Evolutionary conservation across 92 coral and sea anemone species (phyloP), one percentile per base, ranked within the genome.

Genomic region (Porites lobata): DNA sequence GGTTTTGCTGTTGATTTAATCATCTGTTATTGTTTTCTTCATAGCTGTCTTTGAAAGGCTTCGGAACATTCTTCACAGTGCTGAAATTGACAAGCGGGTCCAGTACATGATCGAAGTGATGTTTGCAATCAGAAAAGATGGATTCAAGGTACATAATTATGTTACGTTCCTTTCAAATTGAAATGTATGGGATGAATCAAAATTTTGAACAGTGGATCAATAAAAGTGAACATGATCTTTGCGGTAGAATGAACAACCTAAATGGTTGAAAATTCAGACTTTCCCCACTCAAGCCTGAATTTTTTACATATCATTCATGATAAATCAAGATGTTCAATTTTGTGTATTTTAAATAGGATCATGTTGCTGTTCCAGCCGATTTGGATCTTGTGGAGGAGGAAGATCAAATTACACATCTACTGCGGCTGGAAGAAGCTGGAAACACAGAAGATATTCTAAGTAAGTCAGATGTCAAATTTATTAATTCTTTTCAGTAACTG

Each of bases 61-160:
- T 3, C 94, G 99, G 1, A 92, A 94, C 75, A 95, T 96, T 69
- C 98, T 97, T 59, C 98, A 97, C 77, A 91, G 95, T 70, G 92
- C 95, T 20, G 98, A 97, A 78, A 91, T 97, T 73, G 99, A 97
- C 75, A 96, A 94, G 84, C 85, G 99, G 79, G 99, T 97, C 26
- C 98, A 97, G 86, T 97, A 97, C 85, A 95, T 97, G 99, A 96
- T 97, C 69, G 99, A 97, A 90, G 98, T 97, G 50, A 97, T 96
- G 98, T 96, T 96, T 95, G 99, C 99, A 8, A 79, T 96, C 50
- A 83, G 99, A 76, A 96, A 96, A 65, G 99, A 96, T 87, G 96
- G 96, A 50, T 96, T 96, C 67, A 96, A 96, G 96, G 99, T 96
- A 88, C 61, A 56, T 56, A 56, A 2, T 54, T 56, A 56, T 10